Evolutionary conservation across 2,113 vertebrate species (phyloP).

Genomic region (Stigmatopora nigra): DNA sequence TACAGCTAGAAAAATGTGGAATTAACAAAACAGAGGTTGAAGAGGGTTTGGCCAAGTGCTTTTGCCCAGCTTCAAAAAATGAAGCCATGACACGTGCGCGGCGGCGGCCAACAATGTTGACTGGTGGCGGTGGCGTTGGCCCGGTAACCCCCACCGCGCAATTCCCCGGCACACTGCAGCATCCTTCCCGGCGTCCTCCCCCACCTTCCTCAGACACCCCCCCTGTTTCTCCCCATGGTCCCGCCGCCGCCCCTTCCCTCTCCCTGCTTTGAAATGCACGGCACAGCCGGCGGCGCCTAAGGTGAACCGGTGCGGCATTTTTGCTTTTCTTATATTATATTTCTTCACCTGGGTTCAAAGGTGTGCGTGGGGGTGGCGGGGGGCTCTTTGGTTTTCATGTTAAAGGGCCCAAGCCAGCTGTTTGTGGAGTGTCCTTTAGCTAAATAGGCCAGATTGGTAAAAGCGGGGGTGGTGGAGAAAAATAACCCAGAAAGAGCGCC

Average conservation of each 20-base stretch:
- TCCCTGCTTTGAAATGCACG: conserved; percentile 73
- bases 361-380: too few species aligned
- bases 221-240: conserved; percentile 40
- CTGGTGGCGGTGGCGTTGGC: not conserved
- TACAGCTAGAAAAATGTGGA: too few species aligned
- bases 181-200: conserved; percentile 61
- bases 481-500: conserved; percentile 17
- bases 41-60: too few species aligned
- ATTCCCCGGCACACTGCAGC: conserved; percentile 81
- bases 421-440: conserved; percentile 33
- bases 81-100: too few species aligned
- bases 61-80: too few species aligned
- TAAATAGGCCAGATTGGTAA: conserved; percentile 45
- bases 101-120: not conserved
- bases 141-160: conserved; percentile 45
- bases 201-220: conserved; percentile 22
- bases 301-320: conserved; percentile 24
- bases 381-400: too few species aligned
- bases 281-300: conserved; percentile 44
- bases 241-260: conserved; percentile 37
- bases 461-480: not conserved
- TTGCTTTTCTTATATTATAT: not conserved
- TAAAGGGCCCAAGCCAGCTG: conserved; percentile 46
- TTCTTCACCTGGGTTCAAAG: not conserved
- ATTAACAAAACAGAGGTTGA: too few species aligned